These are phyloP conservation scores for Ferrisia virgata DNA, from an alignment of 2,888 invertebrate species.

Conservation along the genomic window DNA sequence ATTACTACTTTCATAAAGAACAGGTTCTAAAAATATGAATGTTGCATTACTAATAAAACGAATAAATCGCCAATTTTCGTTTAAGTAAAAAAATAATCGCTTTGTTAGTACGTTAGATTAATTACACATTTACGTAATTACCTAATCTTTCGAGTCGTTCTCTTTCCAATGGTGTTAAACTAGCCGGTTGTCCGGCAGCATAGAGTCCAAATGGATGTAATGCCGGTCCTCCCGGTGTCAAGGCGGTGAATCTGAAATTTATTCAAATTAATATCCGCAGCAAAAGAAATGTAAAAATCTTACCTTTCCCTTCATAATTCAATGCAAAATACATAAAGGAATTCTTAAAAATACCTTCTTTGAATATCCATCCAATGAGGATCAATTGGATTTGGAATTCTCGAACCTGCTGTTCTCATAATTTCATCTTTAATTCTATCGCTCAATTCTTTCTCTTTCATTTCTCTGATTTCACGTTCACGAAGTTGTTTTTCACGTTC, in stretches of 20 bases:
- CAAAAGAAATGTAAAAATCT: not conserved
- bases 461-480: slow-evolving; percentile 63
- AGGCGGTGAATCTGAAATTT: slow-evolving; percentile 51
- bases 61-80: not conserved
- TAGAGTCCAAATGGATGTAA: slow-evolving; percentile 71
- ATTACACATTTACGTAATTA: slow-evolving; percentile 51
- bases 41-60: slow-evolving; percentile 9
- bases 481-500: slow-evolving; percentile 66
- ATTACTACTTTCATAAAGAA: not conserved
- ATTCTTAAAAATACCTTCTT: slow-evolving; percentile 58
- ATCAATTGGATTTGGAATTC: slow-evolving; percentile 54
- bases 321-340: not conserved
- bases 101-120: not conserved
- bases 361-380: slow-evolving; percentile 84
- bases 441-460: slow-evolving; percentile 74
- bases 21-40: slow-evolving; percentile 20
- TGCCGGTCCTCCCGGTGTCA: slow-evolving; percentile 54
- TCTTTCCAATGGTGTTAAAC: slow-evolving; percentile 78
- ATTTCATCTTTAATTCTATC: slow-evolving; percentile 86
- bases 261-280: not conserved
- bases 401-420: slow-evolving; percentile 66
- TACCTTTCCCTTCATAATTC: not conserved
- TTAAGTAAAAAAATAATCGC: not conserved
- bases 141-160: slow-evolving; percentile 82
- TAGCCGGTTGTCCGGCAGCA: slow-evolving; percentile 60